These are phyloP conservation scores for Cydia splendana DNA, from an alignment of 1,140 invertebrate genomes.

Conservation along the genomic window DNA sequence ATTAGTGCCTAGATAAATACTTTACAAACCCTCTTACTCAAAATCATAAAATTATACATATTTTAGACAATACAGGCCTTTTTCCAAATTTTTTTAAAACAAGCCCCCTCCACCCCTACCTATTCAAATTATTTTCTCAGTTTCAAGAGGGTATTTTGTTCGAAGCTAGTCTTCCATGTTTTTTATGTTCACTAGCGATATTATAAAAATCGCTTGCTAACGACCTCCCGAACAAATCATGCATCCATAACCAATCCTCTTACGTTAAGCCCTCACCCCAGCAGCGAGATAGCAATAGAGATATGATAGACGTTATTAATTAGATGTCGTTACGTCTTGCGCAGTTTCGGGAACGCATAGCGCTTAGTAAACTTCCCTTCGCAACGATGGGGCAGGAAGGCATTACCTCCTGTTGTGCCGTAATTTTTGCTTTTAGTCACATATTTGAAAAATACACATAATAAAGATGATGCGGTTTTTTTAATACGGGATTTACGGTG, in stretches of 20 bases:
- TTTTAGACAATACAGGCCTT: too few relatives aligned
- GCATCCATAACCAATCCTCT: conserved; percentile 74
- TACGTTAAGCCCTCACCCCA: conserved; percentile 64
- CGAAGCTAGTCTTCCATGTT: too few relatives aligned
- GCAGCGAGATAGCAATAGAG: conserved; percentile 60
- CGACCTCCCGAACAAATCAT: conserved; percentile 70
- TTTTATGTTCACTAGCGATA: too few relatives aligned
- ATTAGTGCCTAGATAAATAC: too few relatives aligned
- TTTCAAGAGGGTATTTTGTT: too few relatives aligned
- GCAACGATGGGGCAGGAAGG: conserved; percentile 35
- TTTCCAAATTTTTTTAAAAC: too few relatives aligned
- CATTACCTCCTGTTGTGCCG: conserved; percentile 26
- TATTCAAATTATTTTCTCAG: too few relatives aligned
- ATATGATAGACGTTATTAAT: conserved; percentile 79
- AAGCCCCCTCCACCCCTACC: too few relatives aligned
- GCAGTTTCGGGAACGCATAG: conserved; percentile 70
- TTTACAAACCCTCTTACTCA: too few relatives aligned
- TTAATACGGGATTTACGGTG: not conserved
- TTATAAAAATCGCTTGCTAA: conserved; percentile 64
- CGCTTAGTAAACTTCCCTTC: conserved; percentile 48
- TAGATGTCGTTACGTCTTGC: conserved; percentile 77
- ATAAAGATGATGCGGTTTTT: not conserved
- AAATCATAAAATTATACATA: too few relatives aligned
- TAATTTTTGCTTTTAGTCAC: not conserved
- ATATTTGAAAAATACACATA: not conserved